phyloP scores from a whole-genome alignment of 1,140 invertebrate genomes.

The Neodiprion fabricii region DNA sequence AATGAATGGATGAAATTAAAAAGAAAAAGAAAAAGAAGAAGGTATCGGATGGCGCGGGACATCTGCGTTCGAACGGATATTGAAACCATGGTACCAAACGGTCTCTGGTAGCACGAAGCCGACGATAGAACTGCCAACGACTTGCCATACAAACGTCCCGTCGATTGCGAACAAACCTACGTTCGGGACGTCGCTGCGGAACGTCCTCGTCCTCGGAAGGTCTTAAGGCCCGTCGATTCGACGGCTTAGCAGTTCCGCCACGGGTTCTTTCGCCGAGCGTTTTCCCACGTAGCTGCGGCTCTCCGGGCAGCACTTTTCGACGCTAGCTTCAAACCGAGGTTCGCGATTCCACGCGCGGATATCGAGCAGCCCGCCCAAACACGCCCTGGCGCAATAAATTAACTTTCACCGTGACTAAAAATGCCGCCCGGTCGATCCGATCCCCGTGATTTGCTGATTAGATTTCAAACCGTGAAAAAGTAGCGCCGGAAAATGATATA shows the following conservation, averaged over 20 bases:
- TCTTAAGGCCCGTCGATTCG: too few relatives aligned
- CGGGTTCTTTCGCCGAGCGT: neutral
- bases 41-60: constrained; percentile 18
- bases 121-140: constrained; percentile 58
- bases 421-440: neutral
- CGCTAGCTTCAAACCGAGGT: too few relatives aligned
- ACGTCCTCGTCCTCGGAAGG: neutral
- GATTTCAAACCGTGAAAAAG: neutral
- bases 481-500: too few relatives aligned
- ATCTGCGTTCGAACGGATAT: constrained; percentile 28
- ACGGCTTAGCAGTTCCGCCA: too few relatives aligned
- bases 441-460: neutral
- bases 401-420: constrained; percentile 1
- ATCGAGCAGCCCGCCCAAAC: too few relatives aligned
- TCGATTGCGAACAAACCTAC: constrained; percentile 41
- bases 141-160: constrained; percentile 58
- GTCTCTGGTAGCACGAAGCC: constrained; percentile 31
- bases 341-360: too few relatives aligned
- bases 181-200: neutral
- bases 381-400: neutral
- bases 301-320: too few relatives aligned
- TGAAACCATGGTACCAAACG: too few relatives aligned
- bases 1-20: too few relatives aligned
- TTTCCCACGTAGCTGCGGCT: neutral
- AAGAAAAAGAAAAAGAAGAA: too few relatives aligned